Evolutionary conservation across 2,113 vertebrate species (phyloP).

Genomic region (Lophura nycthemera): DNA sequence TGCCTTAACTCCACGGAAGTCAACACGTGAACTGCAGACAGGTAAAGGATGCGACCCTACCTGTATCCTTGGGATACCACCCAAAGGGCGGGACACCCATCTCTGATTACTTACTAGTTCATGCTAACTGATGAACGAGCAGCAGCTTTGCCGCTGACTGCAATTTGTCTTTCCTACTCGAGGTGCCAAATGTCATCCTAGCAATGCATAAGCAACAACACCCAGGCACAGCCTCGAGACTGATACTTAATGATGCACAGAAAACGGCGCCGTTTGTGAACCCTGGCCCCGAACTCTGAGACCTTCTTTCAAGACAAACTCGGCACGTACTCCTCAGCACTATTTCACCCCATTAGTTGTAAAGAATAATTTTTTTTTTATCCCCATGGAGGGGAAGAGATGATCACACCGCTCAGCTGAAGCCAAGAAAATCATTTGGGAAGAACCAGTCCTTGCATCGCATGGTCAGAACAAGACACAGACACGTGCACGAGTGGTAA

Average conservation of each 20-base stretch:
- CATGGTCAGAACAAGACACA: background rate
- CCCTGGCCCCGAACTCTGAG: background rate
- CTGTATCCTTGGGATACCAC: background rate
- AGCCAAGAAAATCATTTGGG: background rate
- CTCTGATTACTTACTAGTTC: background rate
- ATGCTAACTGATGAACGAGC: background rate
- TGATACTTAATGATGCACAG: background rate
- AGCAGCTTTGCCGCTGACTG: background rate
- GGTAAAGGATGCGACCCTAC: background rate
- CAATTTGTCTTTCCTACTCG: background rate
- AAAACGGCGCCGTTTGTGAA: background rate
- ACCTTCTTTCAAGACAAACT: background rate
- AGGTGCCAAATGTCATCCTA: background rate
- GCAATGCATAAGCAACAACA: background rate
- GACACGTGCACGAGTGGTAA: no score
- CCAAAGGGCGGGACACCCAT: background rate
- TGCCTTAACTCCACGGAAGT: background rate
- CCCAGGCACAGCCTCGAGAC: background rate
- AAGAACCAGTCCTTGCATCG: background rate
- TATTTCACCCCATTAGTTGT: background rate
- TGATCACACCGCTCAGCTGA: background rate
- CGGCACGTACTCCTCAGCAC: background rate
- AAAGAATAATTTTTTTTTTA: background rate
- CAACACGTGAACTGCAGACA: background rate
- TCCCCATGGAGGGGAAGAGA: background rate